Percentiles rank a stretch among this genome's conserved stretches.
These are phyloP conservation scores for Micronisus gabar DNA, from an alignment of 2,113 vertebrate genomes.

Conservation along the genomic window DNA sequence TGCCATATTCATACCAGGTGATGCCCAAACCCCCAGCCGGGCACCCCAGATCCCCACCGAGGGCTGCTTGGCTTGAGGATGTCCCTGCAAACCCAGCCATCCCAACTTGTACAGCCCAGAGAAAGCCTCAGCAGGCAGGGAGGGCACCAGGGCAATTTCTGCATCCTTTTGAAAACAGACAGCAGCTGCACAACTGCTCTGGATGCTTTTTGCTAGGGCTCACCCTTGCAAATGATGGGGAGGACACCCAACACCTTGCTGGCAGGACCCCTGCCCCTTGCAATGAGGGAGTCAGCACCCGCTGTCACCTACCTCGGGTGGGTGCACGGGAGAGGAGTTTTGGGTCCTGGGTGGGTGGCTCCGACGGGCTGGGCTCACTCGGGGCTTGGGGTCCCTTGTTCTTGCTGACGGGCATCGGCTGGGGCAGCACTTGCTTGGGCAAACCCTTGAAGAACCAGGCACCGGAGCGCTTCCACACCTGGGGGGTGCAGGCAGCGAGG, in stretches of 20 bases:
- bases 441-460: conserved; percentile 96
- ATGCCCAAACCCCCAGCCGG: fast-evolving
- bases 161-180: not conserved
- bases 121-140: not conserved
- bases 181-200: not conserved
- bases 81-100: not conserved
- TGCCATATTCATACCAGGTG: fast-evolving
- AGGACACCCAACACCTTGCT: fast-evolving
- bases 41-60: fast-evolving
- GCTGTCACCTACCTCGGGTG: conserved; percentile 54
- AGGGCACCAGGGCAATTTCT: fast-evolving
- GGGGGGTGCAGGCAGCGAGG: not conserved
- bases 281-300: not conserved
- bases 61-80: not conserved
- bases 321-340: conserved; percentile 42
- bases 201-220: not conserved
- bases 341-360: conserved; percentile 32
- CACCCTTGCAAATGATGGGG: fast-evolving
- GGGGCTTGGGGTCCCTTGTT: conserved; percentile 40
- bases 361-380: not conserved
- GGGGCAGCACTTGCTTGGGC: conserved; percentile 84
- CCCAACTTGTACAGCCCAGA: fast-evolving
- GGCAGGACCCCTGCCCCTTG: not conserved
- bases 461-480: conserved; percentile 93
- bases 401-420: conserved; percentile 81